Evolutionary conservation across 1,140 invertebrate genomes (phyloP).

Genomic region (silkworm (Bombyx mori)): DNA sequence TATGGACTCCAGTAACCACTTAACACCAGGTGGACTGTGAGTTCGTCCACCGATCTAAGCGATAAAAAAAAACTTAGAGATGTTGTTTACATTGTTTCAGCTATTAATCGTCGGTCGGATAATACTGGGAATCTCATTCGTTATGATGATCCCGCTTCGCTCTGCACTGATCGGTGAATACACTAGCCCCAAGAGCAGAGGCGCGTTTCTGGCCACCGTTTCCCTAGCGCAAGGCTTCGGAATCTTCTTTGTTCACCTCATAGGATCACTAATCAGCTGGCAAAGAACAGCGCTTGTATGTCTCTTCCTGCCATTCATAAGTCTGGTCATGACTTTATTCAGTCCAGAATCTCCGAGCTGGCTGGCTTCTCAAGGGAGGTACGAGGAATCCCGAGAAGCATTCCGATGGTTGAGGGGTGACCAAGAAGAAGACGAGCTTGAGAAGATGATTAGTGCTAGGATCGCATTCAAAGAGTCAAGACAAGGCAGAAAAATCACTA

Average conservation of each 20-base stretch:
- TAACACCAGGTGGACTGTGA: too few species aligned
- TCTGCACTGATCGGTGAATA: slow-evolving; percentile 25
- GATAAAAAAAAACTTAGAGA: too few species aligned
- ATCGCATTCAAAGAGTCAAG: slow-evolving; percentile 18
- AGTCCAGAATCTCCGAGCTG: slow-evolving; percentile 81
- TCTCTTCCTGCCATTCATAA: slow-evolving; percentile 53
- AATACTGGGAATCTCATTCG: slow-evolving; percentile 21
- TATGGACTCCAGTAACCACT: too few species aligned
- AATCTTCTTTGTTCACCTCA: slow-evolving; percentile 62
- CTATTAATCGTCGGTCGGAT: slow-evolving; percentile 16
- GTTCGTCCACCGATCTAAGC: too few species aligned
- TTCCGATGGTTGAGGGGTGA: slow-evolving; percentile 67
- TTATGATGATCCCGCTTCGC: slow-evolving; percentile 21
- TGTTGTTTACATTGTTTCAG: slow-evolving; percentile 8
- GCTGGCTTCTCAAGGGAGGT: slow-evolving; percentile 67
- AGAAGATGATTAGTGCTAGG: slow-evolving; percentile 43
- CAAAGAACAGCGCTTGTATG: slow-evolving; percentile 65
- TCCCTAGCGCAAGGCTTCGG: slow-evolving; percentile 57
- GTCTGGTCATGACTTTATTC: slow-evolving; percentile 61
- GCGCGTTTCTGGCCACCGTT: slow-evolving; percentile 57
- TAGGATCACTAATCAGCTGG: slow-evolving; percentile 69
- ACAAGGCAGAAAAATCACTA: slow-evolving; percentile 12
- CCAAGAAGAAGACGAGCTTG: slow-evolving; percentile 42
- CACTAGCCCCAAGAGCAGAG: slow-evolving; percentile 56
- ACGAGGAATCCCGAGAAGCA: slow-evolving; percentile 54